Evolutionary conservation across 2,888 invertebrate species (phyloP), one percentile per base, ranked within the genome.

Genomic region (Drosophila parthenogenetica): DNA sequence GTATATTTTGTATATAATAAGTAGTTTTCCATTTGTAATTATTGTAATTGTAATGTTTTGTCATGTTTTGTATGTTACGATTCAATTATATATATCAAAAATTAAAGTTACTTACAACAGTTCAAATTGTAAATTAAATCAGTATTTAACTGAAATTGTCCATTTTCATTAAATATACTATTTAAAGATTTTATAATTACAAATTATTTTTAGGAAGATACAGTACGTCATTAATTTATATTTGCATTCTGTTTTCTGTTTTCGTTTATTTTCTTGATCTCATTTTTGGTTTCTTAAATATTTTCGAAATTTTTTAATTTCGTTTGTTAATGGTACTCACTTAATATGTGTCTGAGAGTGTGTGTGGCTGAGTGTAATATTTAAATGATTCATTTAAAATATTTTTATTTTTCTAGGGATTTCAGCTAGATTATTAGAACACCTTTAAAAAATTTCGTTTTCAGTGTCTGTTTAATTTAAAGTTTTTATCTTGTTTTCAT

Each of bases 381-480:
- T 57, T 32, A 76, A 78, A 62, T 77, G 71, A 72, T 60, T 69
- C 40, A 42, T 63, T 77, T 49, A 69, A 49, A 73, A 66, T 48
- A 53, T 76, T 46, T 65, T 62, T 64, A 73, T 70, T 82, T 88
- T 77, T 50, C 88, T 88, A 83, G 77, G 82, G 78, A 88, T 86
- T 83, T 83, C 86, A 73, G 84, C 87, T 89, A 89, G 83, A 87
- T 72, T 83, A 79, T 67, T 79, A 69, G 79, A 79, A 86, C 72
- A 86, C 73, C 70, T 77, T 78, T 70, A 86, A 88, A 82, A 87
- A 88, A 83, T 69, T 63, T 78, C 62, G 65, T 64, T 69, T 51
- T 69, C 72, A 64, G 75, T 78, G 60, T 77, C 63, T 48, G 37
- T 48, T 55, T 43, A 46, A 37, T 50, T 57, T 49, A 68, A 19